phyloP scores from a whole-genome alignment of 2,888 invertebrate species.

The Hyposoter didymator region DNA sequence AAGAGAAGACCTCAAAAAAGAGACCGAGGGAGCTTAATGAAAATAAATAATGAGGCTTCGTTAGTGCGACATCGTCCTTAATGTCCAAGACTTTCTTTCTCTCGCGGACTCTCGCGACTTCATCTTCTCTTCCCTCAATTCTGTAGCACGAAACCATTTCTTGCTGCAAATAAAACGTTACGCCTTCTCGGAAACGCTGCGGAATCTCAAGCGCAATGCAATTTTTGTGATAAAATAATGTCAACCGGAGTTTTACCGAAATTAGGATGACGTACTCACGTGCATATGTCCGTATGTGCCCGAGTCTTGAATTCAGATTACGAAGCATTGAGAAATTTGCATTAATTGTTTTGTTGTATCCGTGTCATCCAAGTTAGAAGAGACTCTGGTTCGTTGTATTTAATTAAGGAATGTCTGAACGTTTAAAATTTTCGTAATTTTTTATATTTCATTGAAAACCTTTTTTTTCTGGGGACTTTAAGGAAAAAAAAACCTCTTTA shows the following conservation, averaged over 20 bases:
- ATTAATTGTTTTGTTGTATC: neutral
- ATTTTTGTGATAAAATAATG: slow-evolving; percentile 45
- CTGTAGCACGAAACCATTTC: neutral
- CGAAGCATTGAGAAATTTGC: neutral
- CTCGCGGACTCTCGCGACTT: neutral
- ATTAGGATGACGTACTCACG: neutral
- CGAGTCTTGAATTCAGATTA: neutral
- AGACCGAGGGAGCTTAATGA: slow-evolving; percentile 63
- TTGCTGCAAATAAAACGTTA: slow-evolving; percentile 1
- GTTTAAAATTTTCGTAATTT: too few species aligned
- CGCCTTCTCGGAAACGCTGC: slow-evolving; percentile 46
- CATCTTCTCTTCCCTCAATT: slow-evolving; percentile 8
- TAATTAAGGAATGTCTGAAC: too few species aligned
- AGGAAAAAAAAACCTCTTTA: too few species aligned
- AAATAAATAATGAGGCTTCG: slow-evolving; percentile 68
- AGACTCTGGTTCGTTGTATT: too few species aligned
- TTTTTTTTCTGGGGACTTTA: too few species aligned
- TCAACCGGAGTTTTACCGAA: slow-evolving; percentile 3
- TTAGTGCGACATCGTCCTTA: slow-evolving; percentile 63
- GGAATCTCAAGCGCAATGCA: slow-evolving; percentile 48
- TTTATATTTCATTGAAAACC: too few species aligned
- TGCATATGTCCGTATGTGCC: neutral
- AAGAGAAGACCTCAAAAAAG: slow-evolving; percentile 47
- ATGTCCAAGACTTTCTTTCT: slow-evolving; percentile 43
- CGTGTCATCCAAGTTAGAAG: too few species aligned